Evolutionary conservation across 2,888 invertebrate species (phyloP).

Genomic region (Allacma fusca): DNA sequence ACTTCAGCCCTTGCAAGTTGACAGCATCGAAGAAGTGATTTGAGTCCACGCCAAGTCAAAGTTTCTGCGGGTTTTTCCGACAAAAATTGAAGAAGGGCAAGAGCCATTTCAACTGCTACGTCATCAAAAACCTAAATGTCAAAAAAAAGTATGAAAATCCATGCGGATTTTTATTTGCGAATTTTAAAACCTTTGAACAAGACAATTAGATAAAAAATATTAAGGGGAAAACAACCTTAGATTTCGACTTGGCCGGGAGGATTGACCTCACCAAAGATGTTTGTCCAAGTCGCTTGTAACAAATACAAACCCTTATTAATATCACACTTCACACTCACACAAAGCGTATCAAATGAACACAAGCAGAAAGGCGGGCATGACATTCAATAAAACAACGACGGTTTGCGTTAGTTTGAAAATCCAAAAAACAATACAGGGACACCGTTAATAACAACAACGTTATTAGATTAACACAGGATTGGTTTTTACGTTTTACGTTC

Average conservation of each 20-base stretch:
- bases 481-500: conserved; percentile 31
- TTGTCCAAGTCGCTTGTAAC: conserved; percentile 58
- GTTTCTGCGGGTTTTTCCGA: conserved; percentile 74
- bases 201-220: conserved; percentile 29
- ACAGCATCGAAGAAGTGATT: conserved; percentile 78
- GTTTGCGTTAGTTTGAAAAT: background rate
- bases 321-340: conserved; percentile 40
- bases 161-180: too few relatives aligned
- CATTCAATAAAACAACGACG: background rate
- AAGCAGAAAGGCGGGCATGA: too few relatives aligned
- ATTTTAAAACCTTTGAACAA: too few relatives aligned
- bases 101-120: conserved; percentile 87
- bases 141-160: background rate
- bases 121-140: conserved; percentile 85
- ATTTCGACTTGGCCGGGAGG: conserved; percentile 60
- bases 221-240: conserved; percentile 53
- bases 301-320: conserved; percentile 46
- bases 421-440: background rate
- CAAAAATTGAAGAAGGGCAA: conserved; percentile 90
- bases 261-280: conserved; percentile 56
- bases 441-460: background rate
- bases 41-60: conserved; percentile 75
- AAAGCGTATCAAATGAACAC: conserved; percentile 17
- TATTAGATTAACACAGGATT: background rate
- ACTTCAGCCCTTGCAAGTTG: conserved; percentile 75